Conservation (phyloP, 2,888 invertebrate genomes). For the Tiliacea citrago region DNA sequence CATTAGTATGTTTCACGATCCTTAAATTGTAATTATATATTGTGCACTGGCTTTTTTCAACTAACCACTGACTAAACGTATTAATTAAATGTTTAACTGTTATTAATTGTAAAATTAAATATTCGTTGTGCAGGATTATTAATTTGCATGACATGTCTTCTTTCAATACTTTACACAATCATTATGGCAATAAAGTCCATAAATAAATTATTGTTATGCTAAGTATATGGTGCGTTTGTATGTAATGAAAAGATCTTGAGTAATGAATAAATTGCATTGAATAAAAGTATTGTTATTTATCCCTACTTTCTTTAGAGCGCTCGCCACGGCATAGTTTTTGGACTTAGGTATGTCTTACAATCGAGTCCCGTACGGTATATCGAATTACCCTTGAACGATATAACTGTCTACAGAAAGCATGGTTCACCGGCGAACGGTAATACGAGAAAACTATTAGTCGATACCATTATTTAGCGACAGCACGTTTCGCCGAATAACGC, state of each 20-base stretch:
- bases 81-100: conserved; percentile 51
- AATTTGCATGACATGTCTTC: conserved; percentile 64
- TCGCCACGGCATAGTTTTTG: background rate
- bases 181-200: conserved; percentile 69
- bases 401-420: too few species aligned
- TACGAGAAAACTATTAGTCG: too few species aligned
- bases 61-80: conserved; percentile 48
- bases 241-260: conserved; percentile 85
- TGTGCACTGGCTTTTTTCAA: conserved; percentile 65
- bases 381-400: too few species aligned
- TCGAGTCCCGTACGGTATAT: too few species aligned
- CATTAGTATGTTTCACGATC: conserved; percentile 53
- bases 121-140: conserved; percentile 60
- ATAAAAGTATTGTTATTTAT: conserved; percentile 65
- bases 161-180: conserved; percentile 70
- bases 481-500: too few species aligned
- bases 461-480: too few species aligned
- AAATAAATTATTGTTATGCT: conserved; percentile 84
- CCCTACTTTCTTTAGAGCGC: background rate
- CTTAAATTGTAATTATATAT: conserved; percentile 56
- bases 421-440: too few species aligned
- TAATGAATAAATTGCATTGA: conserved; percentile 88
- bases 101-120: conserved; percentile 46
- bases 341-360: background rate
- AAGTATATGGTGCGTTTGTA: conserved; percentile 90